Evolutionary conservation across 2,888 invertebrate genomes (phyloP), one percentile per base, ranked within the genome.

Genomic region (Gari tellinella): DNA sequence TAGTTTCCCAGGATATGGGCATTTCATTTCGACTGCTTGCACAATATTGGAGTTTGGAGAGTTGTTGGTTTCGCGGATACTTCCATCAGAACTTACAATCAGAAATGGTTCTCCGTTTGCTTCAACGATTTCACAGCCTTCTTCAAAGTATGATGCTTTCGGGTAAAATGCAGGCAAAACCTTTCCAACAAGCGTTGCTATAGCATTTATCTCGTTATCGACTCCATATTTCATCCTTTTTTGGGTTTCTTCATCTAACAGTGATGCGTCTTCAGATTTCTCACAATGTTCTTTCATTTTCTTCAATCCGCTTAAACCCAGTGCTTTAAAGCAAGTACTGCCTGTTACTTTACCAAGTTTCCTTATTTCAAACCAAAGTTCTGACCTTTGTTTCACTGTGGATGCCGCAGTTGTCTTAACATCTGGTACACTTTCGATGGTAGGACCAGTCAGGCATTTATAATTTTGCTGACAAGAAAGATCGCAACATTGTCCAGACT

Each of bases 101-200:
- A 69, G 53, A n/a, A n/a, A n/a, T n/a, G n/a, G n/a, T n/a, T n/a
- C n/a, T n/a, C n/a, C n/a, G n/a, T n/a, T n/a, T n/a, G n/a, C n/a
- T n/a, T n/a, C n/a, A n/a, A n/a, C n/a, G n/a, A n/a, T n/a, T 49
- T 74, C 65, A 45, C 69, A 74, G 3, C 69, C 74, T 41, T 65
- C 74, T 37, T 65, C 65, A 4, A 65, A 40, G 25, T 49, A 57
- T 1, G 5, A 0, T 1, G 23, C n/a, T 1, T 10, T 5, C 5
- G 65, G 51, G 2, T n/a, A 25, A 25, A 25, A 41, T 15, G 57
- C 57, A n/a, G 65, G 65, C 8, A 65, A n/a, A 2, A 65, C 40
- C 15, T 65, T 65, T 1, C n/a, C 2, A 1, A 57, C 65, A 8
- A 57, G 31, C 14, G 65, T 65, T 19, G 56, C 57, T 26, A 65